Base-by-base conservation (phyloP, 2,888 invertebrate species). In the Leucoma salicis region DNA sequence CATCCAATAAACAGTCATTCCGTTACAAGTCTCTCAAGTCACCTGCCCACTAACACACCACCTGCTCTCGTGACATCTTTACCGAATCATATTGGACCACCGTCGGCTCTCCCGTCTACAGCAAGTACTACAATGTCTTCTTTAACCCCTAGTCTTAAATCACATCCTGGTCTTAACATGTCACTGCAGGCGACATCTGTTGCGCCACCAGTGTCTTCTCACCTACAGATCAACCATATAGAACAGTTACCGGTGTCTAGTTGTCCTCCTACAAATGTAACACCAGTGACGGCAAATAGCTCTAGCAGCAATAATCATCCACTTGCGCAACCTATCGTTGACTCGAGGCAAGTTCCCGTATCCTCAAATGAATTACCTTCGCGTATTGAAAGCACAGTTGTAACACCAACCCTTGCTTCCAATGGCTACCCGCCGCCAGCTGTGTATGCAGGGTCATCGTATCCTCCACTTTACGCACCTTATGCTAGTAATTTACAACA, bases 391-490 rank as follows among this genome's bases (percentile, higher is more conserved):
- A 71, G 80, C 63, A 67, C 82, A 54, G 63, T 76, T 49, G 71
- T 84, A 83, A 93, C 66, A 90, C 92, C 95, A 7, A 94, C 94
- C 1, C 93, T 94, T 64, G 91, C 93, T 46, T 91, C 93, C 52
- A 92, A 80, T 43, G 85, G 88, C 27, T 88, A 79, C 59, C 87
- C 87, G 21, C 91, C 96, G 51, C 96, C 96, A 63, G 93, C 95
- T 16, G 71, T 95, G 1, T 95, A 95, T 74, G 92, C 94, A 40
- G 82, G 79, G n/a, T 73, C 75, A 27, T 66, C 80, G 27, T 86
- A 85, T 53, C 93, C 94, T 51, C 92, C 94, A 27, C 89, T 96
- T 49, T 96, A 96, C 72, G 93, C 96, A 10, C 96, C 96, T 0
- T 95, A 95, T 70, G 94, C 94, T 44, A 91, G 94, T 46, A 91